Conservation (phyloP, 1,140 invertebrate species). For the Sycophaga agraensis region DNA sequence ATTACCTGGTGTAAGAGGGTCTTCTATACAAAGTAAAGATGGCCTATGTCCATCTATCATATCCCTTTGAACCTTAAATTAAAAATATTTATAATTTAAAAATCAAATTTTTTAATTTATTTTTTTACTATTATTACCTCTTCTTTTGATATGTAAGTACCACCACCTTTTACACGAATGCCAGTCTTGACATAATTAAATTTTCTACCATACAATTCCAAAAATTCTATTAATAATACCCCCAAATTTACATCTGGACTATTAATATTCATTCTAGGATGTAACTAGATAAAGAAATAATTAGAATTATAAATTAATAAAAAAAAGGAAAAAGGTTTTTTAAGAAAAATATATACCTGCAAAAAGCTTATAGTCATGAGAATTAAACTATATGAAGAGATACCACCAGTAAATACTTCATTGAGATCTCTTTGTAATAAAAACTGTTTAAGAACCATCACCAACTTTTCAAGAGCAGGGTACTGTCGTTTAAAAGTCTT, state of each 20-base stretch:
- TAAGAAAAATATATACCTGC: constrained; percentile 64
- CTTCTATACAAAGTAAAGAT: constrained; percentile 94
- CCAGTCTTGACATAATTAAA: constrained; percentile 97
- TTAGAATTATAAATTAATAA: neutral
- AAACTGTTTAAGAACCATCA: constrained; percentile 97
- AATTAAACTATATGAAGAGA: constrained; percentile 97
- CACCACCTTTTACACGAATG: constrained; percentile 92
- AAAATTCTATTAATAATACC: constrained; percentile 94
- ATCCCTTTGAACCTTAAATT: constrained; percentile 74
- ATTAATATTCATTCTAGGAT: constrained; percentile 69
- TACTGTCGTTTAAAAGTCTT: constrained; percentile 79
- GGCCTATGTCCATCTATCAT: constrained; percentile 93
- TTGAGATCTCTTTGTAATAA: constrained; percentile 95
- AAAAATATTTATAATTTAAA: neutral
- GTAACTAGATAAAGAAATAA: constrained; percentile 61
- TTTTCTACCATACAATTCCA: constrained; percentile 93
- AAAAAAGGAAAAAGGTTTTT: neutral
- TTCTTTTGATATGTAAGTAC: constrained; percentile 92
- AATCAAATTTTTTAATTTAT: neutral
- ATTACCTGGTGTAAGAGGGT: constrained; percentile 92
- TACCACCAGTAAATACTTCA: constrained; percentile 98
- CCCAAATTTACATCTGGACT: constrained; percentile 79
- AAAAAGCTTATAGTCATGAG: constrained; percentile 98
- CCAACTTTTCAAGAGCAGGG: constrained; percentile 87
- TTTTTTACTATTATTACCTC: constrained; percentile 61